Percentiles rank a stretch among this genome's conserved stretches.
Evolutionary conservation across 2,797 vertebrate species (phyloP).

Genomic region (Lates japonicus): DNA sequence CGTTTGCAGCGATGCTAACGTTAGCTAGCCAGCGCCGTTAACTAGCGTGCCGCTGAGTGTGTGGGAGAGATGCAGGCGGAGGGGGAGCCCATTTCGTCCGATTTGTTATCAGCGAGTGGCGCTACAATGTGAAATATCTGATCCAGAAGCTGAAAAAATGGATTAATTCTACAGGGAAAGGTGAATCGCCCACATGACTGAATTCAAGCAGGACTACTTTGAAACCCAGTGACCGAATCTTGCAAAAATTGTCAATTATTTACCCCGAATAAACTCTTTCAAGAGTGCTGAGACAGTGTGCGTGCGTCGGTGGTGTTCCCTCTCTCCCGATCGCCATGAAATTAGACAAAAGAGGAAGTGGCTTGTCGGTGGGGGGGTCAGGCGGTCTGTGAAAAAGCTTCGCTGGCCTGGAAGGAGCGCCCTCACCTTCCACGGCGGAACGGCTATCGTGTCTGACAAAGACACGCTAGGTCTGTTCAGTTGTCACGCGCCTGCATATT

Average conservation of each 20-base stretch:
- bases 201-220: conserved; percentile 25
- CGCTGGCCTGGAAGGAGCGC: conserved; percentile 81
- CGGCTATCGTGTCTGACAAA: conserved; percentile 15
- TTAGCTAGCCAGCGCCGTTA: conserved; percentile 72
- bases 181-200: conserved; percentile 8
- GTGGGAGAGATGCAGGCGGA: conserved; percentile 58
- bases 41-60: conserved; percentile 71
- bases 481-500: neutral
- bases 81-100: conserved; percentile 79
- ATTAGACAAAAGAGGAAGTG: conserved; percentile 88
- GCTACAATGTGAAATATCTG: conserved; percentile 79
- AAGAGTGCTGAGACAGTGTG: conserved; percentile 82
- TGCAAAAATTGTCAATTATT: conserved; percentile 72
- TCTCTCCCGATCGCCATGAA: conserved; percentile 90
- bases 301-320: conserved; percentile 84
- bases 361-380: conserved; percentile 81
- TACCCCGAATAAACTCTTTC: conserved; percentile 83
- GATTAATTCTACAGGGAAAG: conserved; percentile 23
- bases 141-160: conserved; percentile 54
- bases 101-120: conserved; percentile 82
- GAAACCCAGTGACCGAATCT: conserved; percentile 37
- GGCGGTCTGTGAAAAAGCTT: conserved; percentile 66
- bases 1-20: conserved; percentile 71
- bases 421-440: conserved; percentile 83
- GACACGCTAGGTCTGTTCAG: neutral